A percentile compares a stretch with the other conserved stretches of the same genome.
Evolutionary conservation across 2,113 vertebrate species (phyloP).

Genomic region (Austrofundulus limnaeus): DNA sequence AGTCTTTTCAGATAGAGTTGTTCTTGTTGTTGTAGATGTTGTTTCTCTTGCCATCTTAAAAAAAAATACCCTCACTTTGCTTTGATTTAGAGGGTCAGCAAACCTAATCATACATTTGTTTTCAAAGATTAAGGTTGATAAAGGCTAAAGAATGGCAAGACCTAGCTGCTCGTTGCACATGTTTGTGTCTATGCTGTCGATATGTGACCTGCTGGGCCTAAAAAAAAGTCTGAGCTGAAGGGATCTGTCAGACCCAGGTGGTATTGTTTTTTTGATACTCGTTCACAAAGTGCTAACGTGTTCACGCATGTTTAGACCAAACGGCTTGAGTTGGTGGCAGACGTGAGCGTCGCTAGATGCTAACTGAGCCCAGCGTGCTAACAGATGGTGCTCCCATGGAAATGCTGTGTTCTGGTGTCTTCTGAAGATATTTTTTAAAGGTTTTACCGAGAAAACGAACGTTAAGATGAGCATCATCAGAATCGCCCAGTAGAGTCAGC

Average conservation of each 20-base stretch:
- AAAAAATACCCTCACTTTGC: conserved; percentile 20
- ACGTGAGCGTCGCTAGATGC: conserved; percentile 1
- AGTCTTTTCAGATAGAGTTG: conserved; percentile 53
- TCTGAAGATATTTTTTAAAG: background rate
- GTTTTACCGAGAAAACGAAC: conserved; percentile 14
- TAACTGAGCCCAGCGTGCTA: too few species aligned
- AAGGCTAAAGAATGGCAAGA: conserved; percentile 51
- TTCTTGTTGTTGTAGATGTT: conserved; percentile 29
- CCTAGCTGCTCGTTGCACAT: conserved; percentile 45
- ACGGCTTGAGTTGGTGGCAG: conserved; percentile 3
- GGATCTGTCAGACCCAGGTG: conserved; percentile 15
- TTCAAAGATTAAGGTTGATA: conserved; percentile 72
- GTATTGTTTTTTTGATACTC: conserved; percentile 12
- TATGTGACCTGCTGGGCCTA: conserved; percentile 39
- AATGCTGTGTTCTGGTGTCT: conserved; percentile 10
- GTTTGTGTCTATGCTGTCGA: conserved; percentile 21
- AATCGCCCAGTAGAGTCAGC: conserved; percentile 10
- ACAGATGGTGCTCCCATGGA: background rate
- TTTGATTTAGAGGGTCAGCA: conserved; percentile 30
- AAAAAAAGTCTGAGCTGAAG: conserved; percentile 40
- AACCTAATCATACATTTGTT: conserved; percentile 79
- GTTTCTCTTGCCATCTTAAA: conserved; percentile 59
- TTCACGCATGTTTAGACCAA: background rate
- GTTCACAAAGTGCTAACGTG: conserved; percentile 5
- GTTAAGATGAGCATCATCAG: background rate